Evolutionary conservation across 2,888 invertebrate genomes (phyloP).

Genomic region (Aporophyla lueneburgensis): DNA sequence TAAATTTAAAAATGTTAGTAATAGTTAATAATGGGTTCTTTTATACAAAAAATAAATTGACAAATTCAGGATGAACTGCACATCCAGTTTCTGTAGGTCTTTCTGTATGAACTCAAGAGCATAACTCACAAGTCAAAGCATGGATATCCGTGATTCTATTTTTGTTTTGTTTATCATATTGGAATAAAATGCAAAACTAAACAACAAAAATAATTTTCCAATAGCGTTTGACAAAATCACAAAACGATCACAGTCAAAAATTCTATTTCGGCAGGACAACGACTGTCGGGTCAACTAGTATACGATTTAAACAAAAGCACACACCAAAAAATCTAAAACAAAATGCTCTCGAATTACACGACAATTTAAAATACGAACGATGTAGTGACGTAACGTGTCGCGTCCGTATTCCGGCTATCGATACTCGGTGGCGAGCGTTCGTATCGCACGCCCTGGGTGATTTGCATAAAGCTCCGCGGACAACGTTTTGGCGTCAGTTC

Average conservation of each 20-base stretch:
- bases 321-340: not conserved
- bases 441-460: constrained; percentile 74
- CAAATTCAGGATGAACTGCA: too few relatives aligned
- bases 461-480: constrained; percentile 88
- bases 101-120: too few relatives aligned
- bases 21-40: too few relatives aligned
- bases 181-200: too few relatives aligned
- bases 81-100: too few relatives aligned
- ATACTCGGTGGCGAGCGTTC: constrained; percentile 62
- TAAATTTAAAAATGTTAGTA: not conserved
- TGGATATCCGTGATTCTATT: not conserved
- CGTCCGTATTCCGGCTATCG: constrained; percentile 61
- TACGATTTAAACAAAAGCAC: not conserved
- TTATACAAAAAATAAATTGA: too few relatives aligned
- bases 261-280: not conserved
- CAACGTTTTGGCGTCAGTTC: constrained; percentile 87
- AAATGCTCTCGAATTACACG: not conserved
- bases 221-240: not conserved
- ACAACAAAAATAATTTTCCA: too few relatives aligned
- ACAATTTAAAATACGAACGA: constrained; percentile 19
- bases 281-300: not conserved
- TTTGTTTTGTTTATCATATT: too few relatives aligned
- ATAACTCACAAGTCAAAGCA: not conserved
- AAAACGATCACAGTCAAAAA: not conserved
- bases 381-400: constrained; percentile 53